These are phyloP conservation scores for Endomychus coccineus DNA, from an alignment of 2,888 invertebrate species.

Conservation along the genomic window DNA sequence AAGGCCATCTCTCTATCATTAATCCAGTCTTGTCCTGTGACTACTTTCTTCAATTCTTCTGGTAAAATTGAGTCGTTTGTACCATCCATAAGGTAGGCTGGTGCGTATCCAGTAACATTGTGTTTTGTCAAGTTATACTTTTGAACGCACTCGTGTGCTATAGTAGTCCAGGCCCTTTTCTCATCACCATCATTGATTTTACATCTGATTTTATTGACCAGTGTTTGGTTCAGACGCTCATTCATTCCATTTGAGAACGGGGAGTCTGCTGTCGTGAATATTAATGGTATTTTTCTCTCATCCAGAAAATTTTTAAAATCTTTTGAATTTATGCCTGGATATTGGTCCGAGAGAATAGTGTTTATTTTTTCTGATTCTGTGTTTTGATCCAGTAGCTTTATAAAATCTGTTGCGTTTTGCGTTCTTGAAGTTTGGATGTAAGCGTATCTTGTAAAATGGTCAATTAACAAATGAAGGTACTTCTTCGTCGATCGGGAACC, in stretches of 20 bases:
- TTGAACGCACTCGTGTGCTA: conserved; percentile 4
- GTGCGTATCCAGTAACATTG: no score
- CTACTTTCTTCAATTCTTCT: no score
- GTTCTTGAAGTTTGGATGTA: conserved; percentile 24
- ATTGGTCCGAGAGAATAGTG: conserved; percentile 19
- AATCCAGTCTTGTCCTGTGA: no score
- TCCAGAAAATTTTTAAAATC: conserved; percentile 26
- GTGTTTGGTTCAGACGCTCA: conserved; percentile 12
- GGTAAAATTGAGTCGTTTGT: no score
- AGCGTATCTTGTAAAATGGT: conserved; percentile 28
- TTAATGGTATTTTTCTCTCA: conserved; percentile 13
- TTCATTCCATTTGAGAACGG: conserved; percentile 9
- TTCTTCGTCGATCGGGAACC: conserved; percentile 26
- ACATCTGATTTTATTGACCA: conserved; percentile 8
- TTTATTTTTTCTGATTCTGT: conserved; percentile 6
- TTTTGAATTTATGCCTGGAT: conserved; percentile 25
- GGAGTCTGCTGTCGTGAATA: conserved; percentile 19
- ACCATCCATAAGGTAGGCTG: no score
- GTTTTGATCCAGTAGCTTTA: conserved; percentile 19
- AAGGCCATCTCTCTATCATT: no score
- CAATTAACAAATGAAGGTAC: conserved; percentile 28
- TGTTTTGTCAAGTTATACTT: conserved; percentile 3
- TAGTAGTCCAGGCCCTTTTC: conserved; percentile 1
- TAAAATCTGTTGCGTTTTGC: conserved; percentile 25
- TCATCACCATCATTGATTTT: conserved; percentile 3